Conservation (phyloP, 53 echinoderm and acorn worm species). For the Paracentrotus lividus region DNA sequence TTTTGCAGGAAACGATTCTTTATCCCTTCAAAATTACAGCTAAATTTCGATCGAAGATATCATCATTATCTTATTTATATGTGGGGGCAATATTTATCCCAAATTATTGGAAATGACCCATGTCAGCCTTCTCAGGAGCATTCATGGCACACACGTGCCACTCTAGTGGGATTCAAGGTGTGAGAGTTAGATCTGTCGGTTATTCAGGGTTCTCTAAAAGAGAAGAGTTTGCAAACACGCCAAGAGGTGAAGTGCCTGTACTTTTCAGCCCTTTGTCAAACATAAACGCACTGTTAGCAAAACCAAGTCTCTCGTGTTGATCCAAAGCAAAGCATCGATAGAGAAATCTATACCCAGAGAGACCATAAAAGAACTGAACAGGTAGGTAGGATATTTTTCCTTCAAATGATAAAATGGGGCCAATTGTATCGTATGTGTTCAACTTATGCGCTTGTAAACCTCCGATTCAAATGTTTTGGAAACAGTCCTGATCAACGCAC, state of each 20-base stretch:
- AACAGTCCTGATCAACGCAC: neutral
- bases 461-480: neutral
- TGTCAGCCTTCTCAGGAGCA: neutral
- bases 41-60: neutral
- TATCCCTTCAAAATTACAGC: too few relatives aligned
- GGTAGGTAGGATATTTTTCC: too few relatives aligned
- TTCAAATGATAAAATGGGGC: too few relatives aligned
- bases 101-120: neutral
- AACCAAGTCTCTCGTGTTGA: neutral
- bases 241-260: neutral
- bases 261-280: neutral
- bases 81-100: neutral
- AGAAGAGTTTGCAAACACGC: neutral
- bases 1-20: too few relatives aligned
- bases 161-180: neutral
- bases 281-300: neutral
- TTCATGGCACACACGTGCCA: too few relatives aligned
- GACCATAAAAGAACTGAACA: neutral
- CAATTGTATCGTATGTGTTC: too few relatives aligned
- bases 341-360: neutral
- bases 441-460: neutral
- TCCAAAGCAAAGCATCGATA: neutral
- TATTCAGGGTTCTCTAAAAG: neutral
- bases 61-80: neutral
- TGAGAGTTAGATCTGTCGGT: slow-evolving; percentile 25